A percentile compares a stretch with the other conserved stretches of the same genome.
Conservation (phyloP, 2,888 invertebrate genomes). For the Arctia plantaginis region DNA sequence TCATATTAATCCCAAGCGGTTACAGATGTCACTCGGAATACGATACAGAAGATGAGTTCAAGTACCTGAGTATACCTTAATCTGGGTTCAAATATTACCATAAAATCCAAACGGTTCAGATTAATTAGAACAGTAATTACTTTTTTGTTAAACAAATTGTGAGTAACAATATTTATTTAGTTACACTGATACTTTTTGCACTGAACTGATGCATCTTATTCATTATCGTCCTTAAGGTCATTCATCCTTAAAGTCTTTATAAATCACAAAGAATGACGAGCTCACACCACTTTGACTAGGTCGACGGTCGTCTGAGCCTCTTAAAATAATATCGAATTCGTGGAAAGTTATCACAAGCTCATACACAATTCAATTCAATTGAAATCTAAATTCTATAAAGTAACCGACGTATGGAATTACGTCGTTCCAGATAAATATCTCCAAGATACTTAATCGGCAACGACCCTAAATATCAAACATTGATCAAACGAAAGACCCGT, state of each 20-base stretch:
- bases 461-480: conserved; percentile 16
- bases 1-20: not conserved
- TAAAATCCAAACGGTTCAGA: not conserved
- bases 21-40: not conserved
- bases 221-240: no score
- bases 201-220: no score
- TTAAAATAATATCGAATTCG: not conserved
- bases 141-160: not conserved
- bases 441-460: conserved; percentile 10
- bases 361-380: not conserved
- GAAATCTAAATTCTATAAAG: not conserved
- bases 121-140: not conserved
- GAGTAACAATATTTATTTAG: no score
- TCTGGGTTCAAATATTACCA: not conserved
- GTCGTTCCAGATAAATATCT: conserved; percentile 5
- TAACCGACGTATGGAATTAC: conserved; percentile 20
- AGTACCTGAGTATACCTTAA: not conserved
- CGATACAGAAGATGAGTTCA: not conserved
- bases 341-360: not conserved
- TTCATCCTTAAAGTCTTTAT: no score
- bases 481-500: conserved; percentile 26
- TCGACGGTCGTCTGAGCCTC: not conserved
- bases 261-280: not conserved
- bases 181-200: no score
- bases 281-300: not conserved